Evolutionary conservation across 2,113 vertebrate genomes (phyloP).

Genomic region (Aplodontia rufa): DNA sequence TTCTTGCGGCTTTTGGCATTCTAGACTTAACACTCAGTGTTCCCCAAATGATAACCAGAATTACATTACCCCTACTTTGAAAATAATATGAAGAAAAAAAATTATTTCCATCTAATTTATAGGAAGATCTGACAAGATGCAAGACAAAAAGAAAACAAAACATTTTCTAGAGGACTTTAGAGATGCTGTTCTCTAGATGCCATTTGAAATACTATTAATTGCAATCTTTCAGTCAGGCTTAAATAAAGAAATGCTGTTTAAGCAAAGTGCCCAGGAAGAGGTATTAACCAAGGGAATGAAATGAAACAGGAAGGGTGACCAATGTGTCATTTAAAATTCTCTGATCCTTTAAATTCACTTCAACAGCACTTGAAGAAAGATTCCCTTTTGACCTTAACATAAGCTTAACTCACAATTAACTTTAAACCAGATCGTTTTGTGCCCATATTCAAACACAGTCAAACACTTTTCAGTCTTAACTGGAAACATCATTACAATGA

Average conservation of each 20-base stretch:
- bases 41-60: slow-evolving; percentile 9
- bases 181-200: neutral
- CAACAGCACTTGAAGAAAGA: neutral
- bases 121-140: slow-evolving; percentile 22
- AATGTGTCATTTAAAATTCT: neutral
- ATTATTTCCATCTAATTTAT: slow-evolving; percentile 24
- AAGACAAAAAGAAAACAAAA: slow-evolving; percentile 49
- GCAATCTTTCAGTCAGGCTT: neutral
- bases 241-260: neutral
- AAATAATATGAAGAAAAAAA: slow-evolving; percentile 9
- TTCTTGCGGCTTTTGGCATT: neutral
- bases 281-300: neutral
- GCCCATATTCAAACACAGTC: slow-evolving; percentile 15
- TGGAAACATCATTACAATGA: slow-evolving; percentile 33
- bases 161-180: neutral
- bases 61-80: slow-evolving; percentile 13
- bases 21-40: slow-evolving; percentile 7
- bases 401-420: neutral
- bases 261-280: neutral
- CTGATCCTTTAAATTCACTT: neutral
- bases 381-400: neutral
- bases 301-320: neutral
- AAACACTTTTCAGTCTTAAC: neutral
- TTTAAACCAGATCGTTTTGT: slow-evolving; percentile 5
- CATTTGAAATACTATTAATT: neutral